phyloP scores from a whole-genome alignment of 1,140 invertebrate genomes.

The Geopemphigus sp. region DNA sequence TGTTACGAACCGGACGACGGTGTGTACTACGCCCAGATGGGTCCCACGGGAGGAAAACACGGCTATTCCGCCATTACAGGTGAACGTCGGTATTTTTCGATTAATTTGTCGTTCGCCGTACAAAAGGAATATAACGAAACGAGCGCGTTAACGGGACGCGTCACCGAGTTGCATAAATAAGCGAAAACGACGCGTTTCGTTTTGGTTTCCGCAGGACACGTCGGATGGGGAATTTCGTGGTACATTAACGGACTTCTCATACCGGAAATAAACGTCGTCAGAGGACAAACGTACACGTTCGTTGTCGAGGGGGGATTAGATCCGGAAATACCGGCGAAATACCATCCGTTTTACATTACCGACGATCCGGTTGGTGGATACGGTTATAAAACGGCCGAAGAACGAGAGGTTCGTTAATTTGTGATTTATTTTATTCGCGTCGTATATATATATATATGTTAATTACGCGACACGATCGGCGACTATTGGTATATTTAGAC shows the following conservation, averaged over 20 bases:
- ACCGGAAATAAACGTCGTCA: slow-evolving; percentile 86
- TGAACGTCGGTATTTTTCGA: slow-evolving; percentile 55
- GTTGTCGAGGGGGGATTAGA: slow-evolving; percentile 84
- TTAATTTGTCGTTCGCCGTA: slow-evolving; percentile 21
- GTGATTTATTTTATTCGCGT: neutral
- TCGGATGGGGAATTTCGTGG: slow-evolving; percentile 92
- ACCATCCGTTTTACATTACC: slow-evolving; percentile 94
- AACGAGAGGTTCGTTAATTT: slow-evolving; percentile 68
- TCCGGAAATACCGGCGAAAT: slow-evolving; percentile 73
- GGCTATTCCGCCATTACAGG: slow-evolving; percentile 85
- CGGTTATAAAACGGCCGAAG: slow-evolving; percentile 77
- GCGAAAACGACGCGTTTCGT: too few relatives aligned
- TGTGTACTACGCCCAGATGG: slow-evolving; percentile 87
- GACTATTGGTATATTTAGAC: neutral
- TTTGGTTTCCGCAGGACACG: slow-evolving; percentile 65
- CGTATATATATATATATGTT: too few relatives aligned
- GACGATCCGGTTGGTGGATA: slow-evolving; percentile 89
- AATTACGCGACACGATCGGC: too few relatives aligned
- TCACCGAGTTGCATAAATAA: too few relatives aligned
- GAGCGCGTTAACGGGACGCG: too few relatives aligned
- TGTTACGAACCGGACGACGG: slow-evolving; percentile 86
- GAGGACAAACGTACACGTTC: slow-evolving; percentile 87
- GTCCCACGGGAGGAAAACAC: slow-evolving; percentile 81
- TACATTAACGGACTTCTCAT: slow-evolving; percentile 93
- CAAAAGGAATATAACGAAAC: too few relatives aligned